These are phyloP conservation scores for Ceriagrion tenellum DNA, from an alignment of 2,888 invertebrate genomes.

Conservation along the genomic window DNA sequence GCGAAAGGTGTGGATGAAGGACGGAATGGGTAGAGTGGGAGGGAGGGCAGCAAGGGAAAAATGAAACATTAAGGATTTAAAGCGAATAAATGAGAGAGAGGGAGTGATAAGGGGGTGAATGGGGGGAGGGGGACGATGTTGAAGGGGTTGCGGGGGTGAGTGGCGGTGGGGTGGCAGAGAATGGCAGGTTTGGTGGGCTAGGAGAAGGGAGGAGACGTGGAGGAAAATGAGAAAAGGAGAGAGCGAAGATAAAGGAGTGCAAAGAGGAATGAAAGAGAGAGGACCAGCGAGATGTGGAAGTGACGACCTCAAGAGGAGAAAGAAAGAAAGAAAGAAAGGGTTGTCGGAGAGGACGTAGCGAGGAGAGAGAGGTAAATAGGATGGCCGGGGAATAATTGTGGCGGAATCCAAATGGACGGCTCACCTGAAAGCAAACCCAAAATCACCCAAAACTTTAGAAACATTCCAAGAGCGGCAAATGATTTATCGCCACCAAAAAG, in stretches of 20 bases:
- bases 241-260: neutral
- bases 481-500: neutral
- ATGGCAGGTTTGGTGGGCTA: too few relatives aligned
- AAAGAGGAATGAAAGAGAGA: neutral
- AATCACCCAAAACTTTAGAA: neutral
- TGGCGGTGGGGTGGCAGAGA: neutral
- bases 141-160: neutral
- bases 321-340: too few relatives aligned
- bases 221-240: neutral
- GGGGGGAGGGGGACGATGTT: neutral
- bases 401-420: neutral
- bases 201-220: too few relatives aligned
- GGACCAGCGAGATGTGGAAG: neutral
- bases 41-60: neutral
- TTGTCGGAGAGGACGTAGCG: neutral
- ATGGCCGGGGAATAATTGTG: neutral
- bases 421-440: neutral
- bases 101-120: neutral
- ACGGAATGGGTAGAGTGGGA: neutral
- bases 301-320: neutral
- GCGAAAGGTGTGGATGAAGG: neutral
- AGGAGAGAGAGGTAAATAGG: neutral
- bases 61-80: slow-evolving; percentile 27
- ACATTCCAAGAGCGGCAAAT: neutral
- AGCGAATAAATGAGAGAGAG: neutral